Evolutionary conservation across 92 coral and sea anemone species (phyloP).

Genomic region (Desmophyllum pertusum): DNA sequence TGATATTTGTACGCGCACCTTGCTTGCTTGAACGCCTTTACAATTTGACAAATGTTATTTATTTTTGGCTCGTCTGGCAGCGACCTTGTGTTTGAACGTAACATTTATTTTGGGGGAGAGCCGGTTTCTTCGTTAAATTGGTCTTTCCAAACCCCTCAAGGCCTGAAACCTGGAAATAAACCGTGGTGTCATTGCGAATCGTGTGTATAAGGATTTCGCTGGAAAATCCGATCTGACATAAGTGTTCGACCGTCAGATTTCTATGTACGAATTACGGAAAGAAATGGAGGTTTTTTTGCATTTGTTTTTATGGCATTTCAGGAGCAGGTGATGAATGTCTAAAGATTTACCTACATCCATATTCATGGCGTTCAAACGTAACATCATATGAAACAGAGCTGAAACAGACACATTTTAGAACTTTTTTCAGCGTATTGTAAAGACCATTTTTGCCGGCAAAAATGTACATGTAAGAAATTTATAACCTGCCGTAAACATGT

Average conservation of each 20-base stretch:
- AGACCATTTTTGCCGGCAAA: not conserved
- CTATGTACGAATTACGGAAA: not conserved
- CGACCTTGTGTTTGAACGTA: constrained; percentile 11
- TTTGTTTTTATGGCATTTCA: constrained; percentile 34
- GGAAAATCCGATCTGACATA: not conserved
- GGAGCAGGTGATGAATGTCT: constrained; percentile 42
- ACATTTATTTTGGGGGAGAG: not conserved
- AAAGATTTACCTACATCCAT: constrained; percentile 16
- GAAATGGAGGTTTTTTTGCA: constrained; percentile 8
- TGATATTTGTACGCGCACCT: constrained; percentile 9
- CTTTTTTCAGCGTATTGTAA: not conserved
- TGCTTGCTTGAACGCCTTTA: constrained; percentile 24
- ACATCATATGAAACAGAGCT: no score
- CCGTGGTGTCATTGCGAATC: not conserved
- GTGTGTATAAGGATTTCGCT: not conserved
- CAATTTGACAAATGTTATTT: not conserved
- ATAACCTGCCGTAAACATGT: not conserved
- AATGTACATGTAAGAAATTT: not conserved
- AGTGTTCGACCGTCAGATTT: not conserved
- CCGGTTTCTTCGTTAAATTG: not conserved
- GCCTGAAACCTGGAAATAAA: constrained; percentile 6
- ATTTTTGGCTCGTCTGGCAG: constrained; percentile 27
- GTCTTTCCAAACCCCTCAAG: not conserved
- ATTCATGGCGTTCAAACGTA: constrained; percentile 4
- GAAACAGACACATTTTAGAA: not conserved